Percentiles rank a stretch among this genome's conserved stretches.
Evolutionary conservation across 2,113 vertebrate species (phyloP).

Genomic region (Anarrhichthys ocellatus): DNA sequence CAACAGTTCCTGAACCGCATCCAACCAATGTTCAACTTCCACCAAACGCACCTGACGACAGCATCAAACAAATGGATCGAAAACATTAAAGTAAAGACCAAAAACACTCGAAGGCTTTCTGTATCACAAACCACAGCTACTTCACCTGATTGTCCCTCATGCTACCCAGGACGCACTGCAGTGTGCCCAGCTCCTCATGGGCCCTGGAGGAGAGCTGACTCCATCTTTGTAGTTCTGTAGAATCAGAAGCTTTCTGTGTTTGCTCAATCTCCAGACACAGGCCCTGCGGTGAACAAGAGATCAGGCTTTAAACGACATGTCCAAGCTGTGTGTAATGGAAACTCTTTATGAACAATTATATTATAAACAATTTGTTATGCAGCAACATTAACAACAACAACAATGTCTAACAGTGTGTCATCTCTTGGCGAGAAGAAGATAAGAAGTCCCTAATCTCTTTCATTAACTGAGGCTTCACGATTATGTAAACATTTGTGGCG

Average conservation of each 20-base stretch:
- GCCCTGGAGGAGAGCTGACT: conserved; percentile 83
- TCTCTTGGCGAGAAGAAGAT: neutral
- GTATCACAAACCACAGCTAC: conserved; percentile 23
- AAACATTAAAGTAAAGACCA: neutral
- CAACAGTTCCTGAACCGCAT: conserved; percentile 87
- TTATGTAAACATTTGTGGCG: neutral
- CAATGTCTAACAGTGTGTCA: neutral
- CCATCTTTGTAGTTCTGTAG: conserved; percentile 87
- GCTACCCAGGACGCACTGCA: conserved; percentile 89
- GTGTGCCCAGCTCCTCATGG: conserved; percentile 85
- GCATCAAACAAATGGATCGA: neutral
- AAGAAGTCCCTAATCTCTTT: neutral
- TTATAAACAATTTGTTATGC: neutral
- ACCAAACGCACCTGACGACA: conserved; percentile 82
- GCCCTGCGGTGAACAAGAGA: conserved; percentile 69
- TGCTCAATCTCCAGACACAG: conserved; percentile 86
- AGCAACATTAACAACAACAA: neutral
- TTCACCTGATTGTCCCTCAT: conserved; percentile 90
- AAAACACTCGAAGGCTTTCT: neutral
- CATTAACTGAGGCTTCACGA: neutral
- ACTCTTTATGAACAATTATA: neutral
- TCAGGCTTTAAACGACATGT: conserved; percentile 5
- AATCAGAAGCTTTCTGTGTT: conserved; percentile 85
- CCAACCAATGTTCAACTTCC: conserved; percentile 89
- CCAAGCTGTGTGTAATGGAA: neutral